Evolutionary conservation across 2,888 invertebrate genomes (phyloP), one percentile per base, ranked within the genome.

Genomic region (Rhagonycha fulva): DNA sequence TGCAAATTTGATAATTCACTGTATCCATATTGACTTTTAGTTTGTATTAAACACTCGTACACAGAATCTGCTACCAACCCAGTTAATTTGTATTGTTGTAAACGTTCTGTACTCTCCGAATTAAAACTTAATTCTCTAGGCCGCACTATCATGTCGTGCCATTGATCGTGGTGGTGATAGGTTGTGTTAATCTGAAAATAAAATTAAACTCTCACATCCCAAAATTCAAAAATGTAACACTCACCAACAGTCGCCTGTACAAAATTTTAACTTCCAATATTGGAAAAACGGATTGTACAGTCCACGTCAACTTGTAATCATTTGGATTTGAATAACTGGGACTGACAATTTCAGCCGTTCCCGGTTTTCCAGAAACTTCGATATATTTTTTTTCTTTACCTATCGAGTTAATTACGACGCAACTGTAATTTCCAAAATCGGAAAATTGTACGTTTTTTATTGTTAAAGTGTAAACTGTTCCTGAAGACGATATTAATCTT

Each of bases 281-380:
- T 2, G 91, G 90, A 71, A 92, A 91, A 81, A 92, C 92, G 9
- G 92, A 92, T 83, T 93, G 92, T 47, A 93, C 92, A 71, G 89
- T 89, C 92, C 93, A 93, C 28, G 91, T 91, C 68, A 93, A 86
- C 82, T 91, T 91, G 85, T 92, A 93, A 76, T 91, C 90, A 84
- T 91, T 90, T 66, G 91, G 89, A 78, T 90, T 89, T 24, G 92
- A 91, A 82, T 91, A 89, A 0, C 90, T 90, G 0, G 91, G 89
- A 76, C 92, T 92, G 76, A 91, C 89, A 79, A 93, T 91, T 80
- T 90, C 89, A 0, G 92, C 92, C 14, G 92, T 91, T 3, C 92
- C 92, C 0, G 93, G 93, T 78, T 91, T 89, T 11, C 93, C 93
- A 12, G 92, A 91, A 60, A 93, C 88, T 83, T 92, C 91, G 82